Evolutionary conservation across 2,797 vertebrate species (phyloP), one percentile per base, ranked within the genome.

Genomic region (Gymnodraco acuticeps): DNA sequence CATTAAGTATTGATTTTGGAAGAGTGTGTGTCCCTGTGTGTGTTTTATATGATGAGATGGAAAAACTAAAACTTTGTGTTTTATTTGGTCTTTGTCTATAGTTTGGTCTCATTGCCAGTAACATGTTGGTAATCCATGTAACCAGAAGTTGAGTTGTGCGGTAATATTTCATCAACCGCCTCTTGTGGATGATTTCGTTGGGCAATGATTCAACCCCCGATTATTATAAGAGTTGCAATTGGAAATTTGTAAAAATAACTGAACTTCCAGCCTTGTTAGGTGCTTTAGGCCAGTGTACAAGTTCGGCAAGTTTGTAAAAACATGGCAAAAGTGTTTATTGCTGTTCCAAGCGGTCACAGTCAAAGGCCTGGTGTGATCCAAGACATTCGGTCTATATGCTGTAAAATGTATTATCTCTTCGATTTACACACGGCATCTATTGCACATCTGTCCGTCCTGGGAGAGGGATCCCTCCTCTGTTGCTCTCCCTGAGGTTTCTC

Each of bases 1-100:
- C 63, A 60, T 61, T 42, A 53, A 62, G 66, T 75, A 89, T 83
- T 78, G 82, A 86, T 87, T 79, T 65, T 52, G 43, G 58, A 1
- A 61, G 19, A 16, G 20, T 66, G 48, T 65, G 48, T 68, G 68
- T 58, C 52, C 63, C 31, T 15, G 6, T 38, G 17, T 53, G 59
- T 63, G 42, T 67, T 16, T 16, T n/a, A 64, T 61, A 45, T 27
- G 9, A 43, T 43, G 20, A 52, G 6, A 19, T 31, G 12, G 27
- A 73, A 60, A 78, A 46, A 65, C 58, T n/a, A 17, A 63, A 9
- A 59, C 53, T 58, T 46, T 4, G 16, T 60, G 31, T 54, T 38
- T 80, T 27, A 15, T 61, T 38, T 50, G 33, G 41, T 75, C 17
- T 63, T 12, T 27, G 33, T 54, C 17, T 50, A 2, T 12, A 45